Conservation (phyloP, 2,797 vertebrate species). For the Chrosomus eos region DNA sequence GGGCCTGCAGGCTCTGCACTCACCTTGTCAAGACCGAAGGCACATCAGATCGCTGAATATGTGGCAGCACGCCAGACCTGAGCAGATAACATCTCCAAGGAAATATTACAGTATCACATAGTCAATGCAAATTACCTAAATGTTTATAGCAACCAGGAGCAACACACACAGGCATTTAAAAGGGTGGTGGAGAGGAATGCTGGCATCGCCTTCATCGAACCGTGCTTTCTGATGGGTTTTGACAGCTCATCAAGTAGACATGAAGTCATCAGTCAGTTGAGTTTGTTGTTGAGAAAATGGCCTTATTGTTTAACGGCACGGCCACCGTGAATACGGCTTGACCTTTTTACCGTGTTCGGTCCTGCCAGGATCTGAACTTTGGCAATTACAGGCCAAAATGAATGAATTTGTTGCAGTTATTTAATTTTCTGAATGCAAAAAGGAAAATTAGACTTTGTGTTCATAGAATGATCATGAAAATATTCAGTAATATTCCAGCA, state of each 20-base stretch:
- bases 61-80: constrained; percentile 78
- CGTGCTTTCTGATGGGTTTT: constrained; percentile 74
- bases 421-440: not conserved
- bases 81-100: constrained; percentile 91
- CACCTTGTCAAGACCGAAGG: constrained; percentile 69
- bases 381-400: not conserved
- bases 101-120: constrained; percentile 91
- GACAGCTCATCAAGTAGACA: constrained; percentile 74
- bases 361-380: not conserved
- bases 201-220: constrained; percentile 66
- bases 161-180: constrained; percentile 83
- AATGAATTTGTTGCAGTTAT: not conserved
- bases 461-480: not conserved
- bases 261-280: constrained; percentile 70
- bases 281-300: constrained; percentile 56
- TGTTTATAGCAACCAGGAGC: constrained; percentile 98
- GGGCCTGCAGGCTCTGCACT: constrained; percentile 67
- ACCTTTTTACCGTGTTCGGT: not conserved
- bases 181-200: constrained; percentile 65
- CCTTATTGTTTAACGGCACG: constrained; percentile 64
- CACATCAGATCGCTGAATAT: constrained; percentile 68
- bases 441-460: not conserved
- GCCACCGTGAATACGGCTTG: not conserved
- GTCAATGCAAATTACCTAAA: constrained; percentile 83
- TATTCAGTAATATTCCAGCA: not conserved